A percentile compares a stretch with the other conserved stretches of the same genome.
phyloP scores from a whole-genome alignment of 1,140 invertebrate genomes.

The Galleria mellonella region DNA sequence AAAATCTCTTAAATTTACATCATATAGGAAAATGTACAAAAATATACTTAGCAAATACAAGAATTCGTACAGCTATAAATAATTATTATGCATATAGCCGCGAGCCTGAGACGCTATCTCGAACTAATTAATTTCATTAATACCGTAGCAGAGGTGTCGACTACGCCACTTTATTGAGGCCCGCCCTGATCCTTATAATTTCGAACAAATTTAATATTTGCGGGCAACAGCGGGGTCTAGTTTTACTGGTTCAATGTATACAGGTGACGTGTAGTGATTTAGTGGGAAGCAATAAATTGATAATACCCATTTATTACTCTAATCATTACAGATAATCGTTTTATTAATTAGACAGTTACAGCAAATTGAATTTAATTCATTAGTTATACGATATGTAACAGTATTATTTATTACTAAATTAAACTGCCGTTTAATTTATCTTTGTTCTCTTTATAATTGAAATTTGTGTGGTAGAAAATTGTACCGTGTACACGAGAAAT shows the following conservation, averaged over 20 bases:
- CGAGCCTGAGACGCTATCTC: slow-evolving; percentile 18
- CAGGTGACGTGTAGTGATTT: slow-evolving; percentile 25
- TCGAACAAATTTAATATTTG: not conserved
- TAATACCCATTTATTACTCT: slow-evolving; percentile 18
- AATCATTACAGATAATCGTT: slow-evolving; percentile 22
- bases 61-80: too few species aligned
- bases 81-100: not conserved
- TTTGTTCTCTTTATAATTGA: too few species aligned
- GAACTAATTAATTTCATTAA: slow-evolving; percentile 36
- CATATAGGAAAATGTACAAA: too few species aligned
- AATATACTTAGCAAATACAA: too few species aligned
- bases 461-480: too few species aligned
- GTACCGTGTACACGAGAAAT: too few species aligned
- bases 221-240: slow-evolving; percentile 1
- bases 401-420: not conserved
- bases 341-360: slow-evolving; percentile 20
- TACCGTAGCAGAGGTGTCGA: slow-evolving; percentile 13
- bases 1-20: too few species aligned
- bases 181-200: not conserved
- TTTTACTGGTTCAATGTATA: slow-evolving; percentile 18
- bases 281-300: slow-evolving; percentile 22
- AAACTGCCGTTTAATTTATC: too few species aligned
- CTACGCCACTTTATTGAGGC: slow-evolving; percentile 7
- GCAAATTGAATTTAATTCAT: not conserved
- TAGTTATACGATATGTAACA: not conserved